A percentile compares a stretch with the other conserved stretches of the same genome.
These are phyloP conservation scores for Drosophila equinoxialis DNA, from an alignment of 1,140 invertebrate genomes.

Conservation along the genomic window DNA sequence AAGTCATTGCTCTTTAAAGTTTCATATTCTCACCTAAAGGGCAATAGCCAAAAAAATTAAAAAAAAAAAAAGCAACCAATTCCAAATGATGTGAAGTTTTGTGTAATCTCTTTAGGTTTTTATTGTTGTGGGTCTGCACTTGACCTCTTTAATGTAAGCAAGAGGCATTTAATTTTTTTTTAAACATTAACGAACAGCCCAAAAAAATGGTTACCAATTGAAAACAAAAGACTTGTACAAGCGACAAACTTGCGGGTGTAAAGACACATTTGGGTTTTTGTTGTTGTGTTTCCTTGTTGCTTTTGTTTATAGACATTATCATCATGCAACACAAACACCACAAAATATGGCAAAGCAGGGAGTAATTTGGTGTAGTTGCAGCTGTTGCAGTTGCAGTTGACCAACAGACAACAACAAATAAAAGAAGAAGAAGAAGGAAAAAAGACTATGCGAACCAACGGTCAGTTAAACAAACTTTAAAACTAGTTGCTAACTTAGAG, in stretches of 20 bases:
- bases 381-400: constrained; percentile 32
- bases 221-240: constrained; percentile 71
- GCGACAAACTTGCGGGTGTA: constrained; percentile 62
- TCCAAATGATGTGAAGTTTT: constrained; percentile 25
- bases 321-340: constrained; percentile 45
- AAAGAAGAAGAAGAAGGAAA: no score
- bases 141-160: constrained; percentile 58
- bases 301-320: constrained; percentile 21
- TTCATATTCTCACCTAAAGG: constrained; percentile 21
- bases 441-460: constrained; percentile 26
- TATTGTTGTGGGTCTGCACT: constrained; percentile 51
- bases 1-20: not conserved
- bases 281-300: constrained; percentile 4
- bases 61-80: not conserved
- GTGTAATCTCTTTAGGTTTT: constrained; percentile 47
- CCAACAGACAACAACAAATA: constrained; percentile 14
- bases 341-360: constrained; percentile 27
- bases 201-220: constrained; percentile 23
- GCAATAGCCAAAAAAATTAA: not conserved
- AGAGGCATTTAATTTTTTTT: constrained; percentile 23
- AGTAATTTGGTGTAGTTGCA: constrained; percentile 51
- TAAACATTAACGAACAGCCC: constrained; percentile 35
- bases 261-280: constrained; percentile 15
- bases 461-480: constrained; percentile 44
- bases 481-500: constrained; percentile 44